Conservation (phyloP, 2,888 invertebrate species). For the Cheilosia vernalis region DNA sequence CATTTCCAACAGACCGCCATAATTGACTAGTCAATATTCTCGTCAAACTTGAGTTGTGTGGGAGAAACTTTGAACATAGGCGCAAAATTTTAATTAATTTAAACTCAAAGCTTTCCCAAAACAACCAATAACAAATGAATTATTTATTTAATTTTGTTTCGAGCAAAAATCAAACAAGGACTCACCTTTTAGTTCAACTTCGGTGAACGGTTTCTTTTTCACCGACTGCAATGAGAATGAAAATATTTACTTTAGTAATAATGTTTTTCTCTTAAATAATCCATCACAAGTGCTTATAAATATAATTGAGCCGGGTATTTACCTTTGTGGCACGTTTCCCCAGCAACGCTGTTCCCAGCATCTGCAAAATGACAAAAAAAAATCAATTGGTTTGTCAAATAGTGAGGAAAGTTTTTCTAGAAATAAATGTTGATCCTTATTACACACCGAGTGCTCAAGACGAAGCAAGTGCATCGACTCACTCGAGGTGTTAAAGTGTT, state of each 20-base stretch:
- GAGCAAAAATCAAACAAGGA: conserved; percentile 15
- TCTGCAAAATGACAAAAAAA: conserved; percentile 78
- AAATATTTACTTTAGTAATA: conserved; percentile 39
- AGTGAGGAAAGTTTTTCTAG: background rate
- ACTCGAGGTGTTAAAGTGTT: conserved; percentile 5
- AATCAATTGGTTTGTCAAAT: background rate
- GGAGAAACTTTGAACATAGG: background rate
- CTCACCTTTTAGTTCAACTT: conserved; percentile 83
- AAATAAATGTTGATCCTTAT: background rate
- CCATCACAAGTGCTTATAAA: conserved; percentile 2
- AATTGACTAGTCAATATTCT: conserved; percentile 42
- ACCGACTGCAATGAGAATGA: conserved; percentile 79
- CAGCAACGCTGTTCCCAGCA: conserved; percentile 83
- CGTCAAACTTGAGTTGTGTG: background rate
- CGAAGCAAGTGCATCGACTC: conserved; percentile 32
- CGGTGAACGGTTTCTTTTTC: conserved; percentile 83
- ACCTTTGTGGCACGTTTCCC: conserved; percentile 83
- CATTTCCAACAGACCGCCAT: background rate
- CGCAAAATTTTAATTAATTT: conserved; percentile 9
- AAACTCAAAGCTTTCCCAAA: conserved; percentile 6
- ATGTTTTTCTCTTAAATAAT: conserved; percentile 28
- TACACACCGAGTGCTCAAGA: background rate
- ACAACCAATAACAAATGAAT: background rate
- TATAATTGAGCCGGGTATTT: conserved; percentile 62
- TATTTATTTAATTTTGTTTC: background rate